Percentiles rank a stretch among this genome's conserved stretches.
phyloP scores from a whole-genome alignment of 2,113 vertebrate genomes.

The Pseudolaguvia tuberculata region DNA sequence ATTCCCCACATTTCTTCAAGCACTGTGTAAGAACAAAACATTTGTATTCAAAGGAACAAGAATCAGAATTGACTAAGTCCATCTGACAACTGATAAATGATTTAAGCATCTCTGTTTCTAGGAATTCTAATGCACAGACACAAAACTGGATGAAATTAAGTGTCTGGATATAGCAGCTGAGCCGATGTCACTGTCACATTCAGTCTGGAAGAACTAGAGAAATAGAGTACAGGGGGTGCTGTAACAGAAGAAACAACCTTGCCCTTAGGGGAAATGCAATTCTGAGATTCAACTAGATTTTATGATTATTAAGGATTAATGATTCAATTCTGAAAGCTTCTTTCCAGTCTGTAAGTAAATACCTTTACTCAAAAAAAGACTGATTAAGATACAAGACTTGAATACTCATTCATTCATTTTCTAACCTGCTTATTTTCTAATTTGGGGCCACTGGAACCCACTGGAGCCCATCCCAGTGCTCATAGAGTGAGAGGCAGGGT shows the following conservation, averaged over 20 bases:
- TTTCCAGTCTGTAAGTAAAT: too few relatives aligned
- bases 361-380: too few relatives aligned
- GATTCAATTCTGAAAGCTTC: background rate
- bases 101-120: background rate
- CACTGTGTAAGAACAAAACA: constrained; percentile 28
- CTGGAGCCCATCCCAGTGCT: too few relatives aligned
- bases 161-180: constrained; percentile 13
- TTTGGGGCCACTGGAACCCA: too few relatives aligned
- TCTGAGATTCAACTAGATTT: constrained; percentile 21
- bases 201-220: constrained; percentile 1
- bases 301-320: constrained; percentile 7
- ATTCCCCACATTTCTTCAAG: background rate
- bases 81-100: constrained; percentile 32
- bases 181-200: constrained; percentile 17
- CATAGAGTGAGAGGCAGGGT: too few relatives aligned
- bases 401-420: too few relatives aligned
- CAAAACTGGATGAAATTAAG: background rate
- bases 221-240: background rate
- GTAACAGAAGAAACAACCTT: background rate
- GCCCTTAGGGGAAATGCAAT: background rate
- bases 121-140: constrained; percentile 6
- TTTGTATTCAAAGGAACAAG: constrained; percentile 27
- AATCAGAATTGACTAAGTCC: constrained; percentile 25
- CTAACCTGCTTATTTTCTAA: too few relatives aligned
- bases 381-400: too few relatives aligned